These are phyloP conservation scores for Scopus umbretta DNA, from an alignment of 2,113 vertebrate genomes.

Conservation along the genomic window DNA sequence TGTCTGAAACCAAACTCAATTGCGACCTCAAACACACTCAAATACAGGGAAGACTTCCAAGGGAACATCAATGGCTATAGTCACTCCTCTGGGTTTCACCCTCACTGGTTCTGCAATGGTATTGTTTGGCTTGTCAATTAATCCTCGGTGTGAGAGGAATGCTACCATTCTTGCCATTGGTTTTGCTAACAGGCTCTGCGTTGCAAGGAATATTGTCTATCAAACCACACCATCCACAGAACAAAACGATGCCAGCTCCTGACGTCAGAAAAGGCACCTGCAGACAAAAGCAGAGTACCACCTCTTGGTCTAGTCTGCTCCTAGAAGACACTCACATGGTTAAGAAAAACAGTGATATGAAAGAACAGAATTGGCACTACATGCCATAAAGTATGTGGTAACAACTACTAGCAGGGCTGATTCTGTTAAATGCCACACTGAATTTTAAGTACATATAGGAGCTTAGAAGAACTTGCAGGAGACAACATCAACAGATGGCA, in stretches of 20 bases:
- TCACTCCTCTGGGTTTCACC: background rate
- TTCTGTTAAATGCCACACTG: background rate
- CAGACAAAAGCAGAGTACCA: background rate
- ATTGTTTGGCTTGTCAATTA: background rate
- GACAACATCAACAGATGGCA: background rate
- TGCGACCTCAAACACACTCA: background rate
- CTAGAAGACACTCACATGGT: background rate
- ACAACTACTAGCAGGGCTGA: background rate
- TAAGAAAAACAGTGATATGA: background rate
- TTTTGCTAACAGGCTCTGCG: background rate
- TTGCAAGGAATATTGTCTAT: background rate
- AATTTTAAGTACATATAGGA: background rate
- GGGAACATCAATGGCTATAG: background rate
- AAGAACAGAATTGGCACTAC: background rate
- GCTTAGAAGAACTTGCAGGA: background rate
- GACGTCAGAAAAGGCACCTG: background rate
- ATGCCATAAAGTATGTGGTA: background rate
- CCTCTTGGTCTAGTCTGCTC: background rate
- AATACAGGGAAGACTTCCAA: background rate
- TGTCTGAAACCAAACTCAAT: background rate
- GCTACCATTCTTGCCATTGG: rapidly evolving
- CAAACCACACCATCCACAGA: background rate
- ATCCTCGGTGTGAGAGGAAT: background rate
- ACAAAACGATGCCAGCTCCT: background rate
- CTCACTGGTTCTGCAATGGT: background rate